phyloP scores from a whole-genome alignment of 2,888 invertebrate species.

The Cryptus viduatorius region DNA sequence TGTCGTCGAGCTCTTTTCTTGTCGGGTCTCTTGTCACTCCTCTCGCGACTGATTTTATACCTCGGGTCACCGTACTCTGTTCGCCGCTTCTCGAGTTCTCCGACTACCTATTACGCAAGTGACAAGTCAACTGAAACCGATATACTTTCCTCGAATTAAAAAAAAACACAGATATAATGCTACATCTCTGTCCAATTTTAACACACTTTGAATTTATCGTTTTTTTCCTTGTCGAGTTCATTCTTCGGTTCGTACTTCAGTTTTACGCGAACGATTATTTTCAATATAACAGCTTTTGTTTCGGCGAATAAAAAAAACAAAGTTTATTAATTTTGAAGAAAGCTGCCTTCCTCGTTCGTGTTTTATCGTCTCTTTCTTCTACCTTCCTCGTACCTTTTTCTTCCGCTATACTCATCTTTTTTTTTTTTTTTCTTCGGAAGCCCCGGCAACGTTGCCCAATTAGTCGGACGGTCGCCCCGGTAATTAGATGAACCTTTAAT shows the following conservation, averaged over 20 bases:
- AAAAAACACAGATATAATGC: conserved; percentile 23
- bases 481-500: conserved; percentile 84
- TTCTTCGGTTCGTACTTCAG: background rate
- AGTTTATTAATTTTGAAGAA: conserved; percentile 42
- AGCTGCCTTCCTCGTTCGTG: conserved; percentile 40
- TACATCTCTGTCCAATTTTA: background rate
- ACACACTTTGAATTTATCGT: background rate
- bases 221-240: background rate
- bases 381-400: conserved; percentile 2
- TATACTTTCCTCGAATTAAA: conserved; percentile 37
- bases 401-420: background rate
- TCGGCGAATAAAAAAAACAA: background rate
- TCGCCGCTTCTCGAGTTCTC: conserved; percentile 6
- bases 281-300: background rate
- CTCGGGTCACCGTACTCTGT: conserved; percentile 53
- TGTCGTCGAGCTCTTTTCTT: conserved; percentile 52
- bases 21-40: conserved; percentile 48
- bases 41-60: conserved; percentile 49
- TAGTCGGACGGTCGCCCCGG: conserved; percentile 76
- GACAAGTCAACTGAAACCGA: conserved; percentile 41
- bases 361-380: conserved; percentile 43
- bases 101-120: conserved; percentile 58
- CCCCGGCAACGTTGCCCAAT: conserved; percentile 71
- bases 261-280: conserved; percentile 29
- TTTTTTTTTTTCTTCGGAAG: conserved; percentile 49